phyloP scores from a whole-genome alignment of 2,888 invertebrate species.

The Glaucopsyche alexis region DNA sequence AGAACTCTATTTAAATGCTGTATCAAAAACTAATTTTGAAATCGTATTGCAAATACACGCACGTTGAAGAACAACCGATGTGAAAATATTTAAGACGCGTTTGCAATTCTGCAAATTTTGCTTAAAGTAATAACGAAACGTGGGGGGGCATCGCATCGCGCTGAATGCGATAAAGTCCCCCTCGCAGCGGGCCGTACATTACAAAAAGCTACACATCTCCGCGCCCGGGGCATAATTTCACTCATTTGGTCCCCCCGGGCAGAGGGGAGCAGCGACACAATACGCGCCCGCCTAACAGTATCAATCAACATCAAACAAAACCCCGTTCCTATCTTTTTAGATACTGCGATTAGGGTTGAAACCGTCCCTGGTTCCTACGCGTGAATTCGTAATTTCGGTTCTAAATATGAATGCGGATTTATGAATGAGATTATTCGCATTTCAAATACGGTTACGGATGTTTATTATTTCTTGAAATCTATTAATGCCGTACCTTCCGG shows the following conservation, averaged over 20 bases:
- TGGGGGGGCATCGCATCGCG: neutral
- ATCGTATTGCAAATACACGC: neutral
- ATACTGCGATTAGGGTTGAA: slow-evolving; percentile 57
- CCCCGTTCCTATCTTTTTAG: slow-evolving; percentile 55
- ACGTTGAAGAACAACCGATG: neutral
- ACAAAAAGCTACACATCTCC: slow-evolving; percentile 75
- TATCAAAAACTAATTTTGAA: slow-evolving; percentile 10
- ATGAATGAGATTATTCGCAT: slow-evolving; percentile 1
- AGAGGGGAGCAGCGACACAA: slow-evolving; percentile 60
- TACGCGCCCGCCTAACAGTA: slow-evolving; percentile 74
- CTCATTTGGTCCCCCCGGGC: slow-evolving; percentile 72
- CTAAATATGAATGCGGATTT: neutral
- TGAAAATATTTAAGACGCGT: slow-evolving; percentile 24
- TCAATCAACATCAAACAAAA: slow-evolving; percentile 79
- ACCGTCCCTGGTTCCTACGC: slow-evolving; percentile 39
- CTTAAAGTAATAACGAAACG: slow-evolving; percentile 24
- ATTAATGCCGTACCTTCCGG: neutral
- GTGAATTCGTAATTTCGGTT: slow-evolving; percentile 17
- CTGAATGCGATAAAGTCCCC: slow-evolving; percentile 47
- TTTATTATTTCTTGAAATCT: neutral
- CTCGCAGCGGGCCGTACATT: slow-evolving; percentile 66
- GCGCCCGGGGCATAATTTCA: slow-evolving; percentile 74
- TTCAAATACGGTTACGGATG: neutral
- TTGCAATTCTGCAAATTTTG: slow-evolving; percentile 11
- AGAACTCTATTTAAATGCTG: neutral